These are phyloP conservation scores for Drosophila robusta DNA, from an alignment of 2,888 invertebrate species.

Conservation along the genomic window DNA sequence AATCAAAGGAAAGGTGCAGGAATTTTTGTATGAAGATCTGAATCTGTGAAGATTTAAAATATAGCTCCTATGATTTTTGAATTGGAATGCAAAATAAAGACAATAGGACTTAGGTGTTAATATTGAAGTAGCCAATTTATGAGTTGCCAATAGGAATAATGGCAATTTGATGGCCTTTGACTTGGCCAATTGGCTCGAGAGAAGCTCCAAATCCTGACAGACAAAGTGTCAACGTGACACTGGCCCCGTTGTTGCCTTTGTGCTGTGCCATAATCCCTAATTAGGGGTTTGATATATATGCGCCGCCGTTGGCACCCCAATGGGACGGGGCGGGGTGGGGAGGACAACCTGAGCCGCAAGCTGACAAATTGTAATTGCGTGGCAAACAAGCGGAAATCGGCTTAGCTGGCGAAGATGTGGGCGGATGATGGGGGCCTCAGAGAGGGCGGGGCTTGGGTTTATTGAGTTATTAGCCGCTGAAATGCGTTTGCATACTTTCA, in stretches of 20 bases:
- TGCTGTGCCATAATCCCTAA: conserved; percentile 70
- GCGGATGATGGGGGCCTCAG: background rate
- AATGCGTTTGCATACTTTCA: conserved; percentile 44
- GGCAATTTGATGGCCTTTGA: conserved; percentile 27
- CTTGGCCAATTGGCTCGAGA: conserved; percentile 35
- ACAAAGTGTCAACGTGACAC: conserved; percentile 43
- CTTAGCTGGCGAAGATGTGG: conserved; percentile 52
- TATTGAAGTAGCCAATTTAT: conserved; percentile 12
- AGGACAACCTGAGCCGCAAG: conserved; percentile 56
- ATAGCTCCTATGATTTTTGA: too few relatives aligned
- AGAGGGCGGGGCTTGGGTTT: conserved; percentile 26
- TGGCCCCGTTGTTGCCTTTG: conserved; percentile 17
- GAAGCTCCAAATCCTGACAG: conserved; percentile 42
- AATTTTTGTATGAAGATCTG: too few relatives aligned
- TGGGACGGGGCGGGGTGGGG: background rate
- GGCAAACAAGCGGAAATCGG: conserved; percentile 80
- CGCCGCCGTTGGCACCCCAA: conserved; percentile 34
- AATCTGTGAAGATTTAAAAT: too few relatives aligned
- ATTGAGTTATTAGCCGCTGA: conserved; percentile 72
- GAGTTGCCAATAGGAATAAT: conserved; percentile 21
- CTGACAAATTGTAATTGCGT: conserved; percentile 80
- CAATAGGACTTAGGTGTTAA: too few relatives aligned
- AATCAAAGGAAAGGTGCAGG: too few relatives aligned
- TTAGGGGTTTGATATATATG: conserved; percentile 68
- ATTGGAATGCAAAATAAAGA: too few relatives aligned